phyloP scores from a whole-genome alignment of 2,888 invertebrate genomes.

The Apodemia duryi region DNA sequence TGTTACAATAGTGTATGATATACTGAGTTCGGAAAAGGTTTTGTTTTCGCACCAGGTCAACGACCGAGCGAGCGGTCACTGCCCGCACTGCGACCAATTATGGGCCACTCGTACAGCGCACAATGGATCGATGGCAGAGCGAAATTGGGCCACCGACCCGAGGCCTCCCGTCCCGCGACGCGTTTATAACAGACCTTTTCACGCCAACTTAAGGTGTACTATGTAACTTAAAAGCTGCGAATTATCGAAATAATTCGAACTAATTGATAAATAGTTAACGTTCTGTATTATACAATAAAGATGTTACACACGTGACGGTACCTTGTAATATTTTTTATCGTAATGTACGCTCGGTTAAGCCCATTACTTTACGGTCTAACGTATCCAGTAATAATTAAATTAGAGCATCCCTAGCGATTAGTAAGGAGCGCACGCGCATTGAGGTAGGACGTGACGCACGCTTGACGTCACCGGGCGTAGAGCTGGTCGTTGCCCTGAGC shows the following conservation, averaged over 20 bases:
- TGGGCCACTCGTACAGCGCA: constrained; percentile 78
- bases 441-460: constrained; percentile 80
- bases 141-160: constrained; percentile 70
- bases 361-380: constrained; percentile 12
- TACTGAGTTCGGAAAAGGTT: constrained; percentile 53
- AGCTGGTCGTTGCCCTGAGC: constrained; percentile 63
- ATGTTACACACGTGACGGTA: constrained; percentile 7
- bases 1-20: constrained; percentile 30
- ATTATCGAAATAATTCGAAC: not conserved
- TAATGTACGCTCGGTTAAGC: constrained; percentile 13
- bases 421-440: constrained; percentile 75
- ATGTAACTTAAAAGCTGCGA: not conserved
- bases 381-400: constrained; percentile 50
- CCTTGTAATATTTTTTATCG: constrained; percentile 3
- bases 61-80: constrained; percentile 74
- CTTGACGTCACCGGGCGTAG: constrained; percentile 65
- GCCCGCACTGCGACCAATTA: constrained; percentile 77
- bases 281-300: constrained; percentile 6
- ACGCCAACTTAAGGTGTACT: constrained; percentile 15
- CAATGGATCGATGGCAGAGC: constrained; percentile 78
- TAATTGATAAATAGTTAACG: constrained; percentile 4
- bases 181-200: constrained; percentile 38
- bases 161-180: constrained; percentile 45
- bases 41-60: constrained; percentile 74
- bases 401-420: constrained; percentile 62